Conservation (phyloP, 1,140 invertebrate species). For the Agrypnia vestita region DNA sequence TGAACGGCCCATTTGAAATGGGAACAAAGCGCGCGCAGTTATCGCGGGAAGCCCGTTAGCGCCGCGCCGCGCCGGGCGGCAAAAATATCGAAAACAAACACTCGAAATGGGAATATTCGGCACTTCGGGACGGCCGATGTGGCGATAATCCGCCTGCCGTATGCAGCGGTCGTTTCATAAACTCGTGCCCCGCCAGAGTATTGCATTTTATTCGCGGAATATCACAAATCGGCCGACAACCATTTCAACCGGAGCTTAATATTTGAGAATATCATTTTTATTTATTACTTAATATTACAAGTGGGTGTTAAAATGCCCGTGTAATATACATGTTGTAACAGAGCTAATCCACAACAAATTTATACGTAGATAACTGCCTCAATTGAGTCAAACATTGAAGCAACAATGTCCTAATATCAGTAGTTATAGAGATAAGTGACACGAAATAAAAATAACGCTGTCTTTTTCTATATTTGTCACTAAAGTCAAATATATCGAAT, state of each 20-base stretch:
- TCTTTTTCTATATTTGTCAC: too few relatives aligned
- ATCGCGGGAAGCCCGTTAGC: slow-evolving; percentile 1
- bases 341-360: too few relatives aligned
- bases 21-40: neutral
- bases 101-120: slow-evolving; percentile 7
- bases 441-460: too few relatives aligned
- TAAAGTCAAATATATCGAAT: too few relatives aligned
- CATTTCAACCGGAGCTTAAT: neutral
- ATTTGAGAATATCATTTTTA: too few relatives aligned
- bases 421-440: too few relatives aligned
- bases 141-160: slow-evolving; percentile 12
- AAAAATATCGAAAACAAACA: slow-evolving; percentile 22
- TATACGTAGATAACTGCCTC: too few relatives aligned
- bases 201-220: neutral
- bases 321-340: too few relatives aligned
- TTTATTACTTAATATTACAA: too few relatives aligned
- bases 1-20: slow-evolving; percentile 6
- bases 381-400: neutral
- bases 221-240: neutral
- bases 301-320: neutral
- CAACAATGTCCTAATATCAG: neutral
- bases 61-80: neutral
- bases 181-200: neutral
- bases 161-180: neutral
- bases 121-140: neutral